A percentile compares a stretch with the other conserved stretches of the same genome.
These are phyloP conservation scores for Manduca sexta DNA, from an alignment of 1,140 invertebrate species.

Conservation along the genomic window DNA sequence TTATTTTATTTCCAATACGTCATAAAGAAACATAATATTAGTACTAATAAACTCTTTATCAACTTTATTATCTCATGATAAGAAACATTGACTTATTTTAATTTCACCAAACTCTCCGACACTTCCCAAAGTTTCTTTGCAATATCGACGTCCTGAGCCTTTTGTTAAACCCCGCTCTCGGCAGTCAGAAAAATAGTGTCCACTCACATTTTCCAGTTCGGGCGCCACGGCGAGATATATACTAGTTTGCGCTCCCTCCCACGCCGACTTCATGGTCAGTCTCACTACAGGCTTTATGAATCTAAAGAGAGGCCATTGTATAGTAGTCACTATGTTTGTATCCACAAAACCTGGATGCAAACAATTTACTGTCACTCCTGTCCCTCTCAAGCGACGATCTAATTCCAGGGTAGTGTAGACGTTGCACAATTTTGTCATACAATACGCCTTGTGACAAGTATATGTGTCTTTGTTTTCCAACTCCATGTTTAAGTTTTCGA, in stretches of 20 bases:
- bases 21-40: too few relatives aligned
- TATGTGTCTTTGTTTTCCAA: constrained; percentile 53
- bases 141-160: constrained; percentile 38
- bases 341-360: constrained; percentile 83
- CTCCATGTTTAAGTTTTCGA: constrained; percentile 82
- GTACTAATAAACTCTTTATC: too few relatives aligned
- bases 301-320: constrained; percentile 13
- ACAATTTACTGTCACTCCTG: constrained; percentile 84
- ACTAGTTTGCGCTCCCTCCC: constrained; percentile 75
- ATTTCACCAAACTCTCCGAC: constrained; percentile 55
- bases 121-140: constrained; percentile 61
- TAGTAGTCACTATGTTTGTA: constrained; percentile 24
- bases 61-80: too few relatives aligned
- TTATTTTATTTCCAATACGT: too few relatives aligned
- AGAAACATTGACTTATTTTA: constrained; percentile 14
- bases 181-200: constrained; percentile 77
- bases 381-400: constrained; percentile 79
- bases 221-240: constrained; percentile 75
- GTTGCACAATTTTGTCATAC: constrained; percentile 88
- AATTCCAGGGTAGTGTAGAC: constrained; percentile 88
- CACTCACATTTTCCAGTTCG: constrained; percentile 69
- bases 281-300: constrained; percentile 10
- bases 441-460: constrained; percentile 77
- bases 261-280: constrained; percentile 25
- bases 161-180: constrained; percentile 26